Base-by-base conservation (phyloP, 1,140 invertebrate genomes). In the Conus ventricosus region DNA sequence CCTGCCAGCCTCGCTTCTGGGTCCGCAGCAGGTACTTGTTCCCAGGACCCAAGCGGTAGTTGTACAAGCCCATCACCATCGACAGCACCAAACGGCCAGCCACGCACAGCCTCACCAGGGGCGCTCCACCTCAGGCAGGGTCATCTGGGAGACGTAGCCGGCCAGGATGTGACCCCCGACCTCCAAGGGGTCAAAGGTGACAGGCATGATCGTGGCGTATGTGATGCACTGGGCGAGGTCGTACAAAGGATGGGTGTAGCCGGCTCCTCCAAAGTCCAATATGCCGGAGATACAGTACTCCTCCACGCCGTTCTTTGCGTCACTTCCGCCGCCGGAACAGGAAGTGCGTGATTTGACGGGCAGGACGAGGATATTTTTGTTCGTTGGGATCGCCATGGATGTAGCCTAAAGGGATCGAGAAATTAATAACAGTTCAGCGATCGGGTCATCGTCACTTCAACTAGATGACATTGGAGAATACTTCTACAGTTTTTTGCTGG, bases 381-480 rank as follows among this genome's bases (percentile, higher is more conserved):
- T 98, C 98, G 93, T 98, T 99, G 57, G 98, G 96, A 94, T 99
- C 98, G 5, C 98, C 98, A 92, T 99, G 98, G 88, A 99, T 97
- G 17, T 98, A 96, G 75, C 97, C 97, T 94, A 95, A 60, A 60
- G 0, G 4, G 57, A 39, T 39, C 0, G 39, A 39, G 39, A 39
- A 39, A 39, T 39, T 39, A 39, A 39, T 39, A n/a, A n/a, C n/a
- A n/a, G n/a, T n/a, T n/a, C n/a, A n/a, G n/a, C n/a, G n/a, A n/a
- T n/a, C n/a, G n/a, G n/a, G n/a, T n/a, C n/a, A n/a, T n/a, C n/a
- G 39, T 39, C 39, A 39, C 39, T 39, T 39, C 39, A 39, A 39
- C n/a, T n/a, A n/a, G n/a, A 39, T 39, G 39, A 39, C 39, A 1
- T 39, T 39, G 39, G 39, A 39, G 39, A 39, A 39, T 39, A 39